phyloP scores from a whole-genome alignment of 2,888 invertebrate genomes.

The Margaritifera margaritifera region DNA sequence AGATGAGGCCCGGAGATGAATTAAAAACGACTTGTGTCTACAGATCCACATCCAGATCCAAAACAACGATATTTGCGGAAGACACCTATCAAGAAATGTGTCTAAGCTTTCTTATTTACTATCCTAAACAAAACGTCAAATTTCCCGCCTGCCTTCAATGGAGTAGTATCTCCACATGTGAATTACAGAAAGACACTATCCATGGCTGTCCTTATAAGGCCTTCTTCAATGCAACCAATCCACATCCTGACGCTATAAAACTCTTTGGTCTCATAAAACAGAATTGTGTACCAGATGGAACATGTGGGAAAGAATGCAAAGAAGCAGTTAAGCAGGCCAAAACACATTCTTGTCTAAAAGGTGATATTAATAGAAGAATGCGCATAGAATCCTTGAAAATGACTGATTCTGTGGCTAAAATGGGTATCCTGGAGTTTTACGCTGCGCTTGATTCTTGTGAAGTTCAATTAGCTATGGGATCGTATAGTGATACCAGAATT shows the following conservation, averaged over 20 bases:
- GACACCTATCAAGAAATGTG: conserved; percentile 58
- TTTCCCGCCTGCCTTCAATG: conserved; percentile 31
- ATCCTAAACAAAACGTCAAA: conserved; percentile 35
- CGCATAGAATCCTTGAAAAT: too few species aligned
- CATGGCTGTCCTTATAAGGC: too few species aligned
- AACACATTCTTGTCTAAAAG: too few species aligned
- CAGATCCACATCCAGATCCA: conserved; percentile 17
- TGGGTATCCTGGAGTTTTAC: conserved; percentile 1
- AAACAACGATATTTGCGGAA: conserved; percentile 37
- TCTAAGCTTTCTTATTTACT: conserved; percentile 50
- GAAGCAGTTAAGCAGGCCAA: too few species aligned
- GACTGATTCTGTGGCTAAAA: background rate
- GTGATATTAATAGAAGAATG: too few species aligned
- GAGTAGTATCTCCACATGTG: background rate
- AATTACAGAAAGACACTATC: too few species aligned
- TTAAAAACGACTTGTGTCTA: conserved; percentile 44
- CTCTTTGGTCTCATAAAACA: too few species aligned
- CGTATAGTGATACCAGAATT: background rate
- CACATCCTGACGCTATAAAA: too few species aligned
- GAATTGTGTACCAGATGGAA: too few species aligned
- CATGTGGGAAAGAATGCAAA: too few species aligned
- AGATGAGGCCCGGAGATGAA: conserved; percentile 46
- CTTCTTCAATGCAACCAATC: too few species aligned
- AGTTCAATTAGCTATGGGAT: conserved; percentile 4
- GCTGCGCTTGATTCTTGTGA: conserved; percentile 7